Conservation (phyloP, 37 sponge, comb jelly and placozoan genomes). For the Ianthella basta region DNA sequence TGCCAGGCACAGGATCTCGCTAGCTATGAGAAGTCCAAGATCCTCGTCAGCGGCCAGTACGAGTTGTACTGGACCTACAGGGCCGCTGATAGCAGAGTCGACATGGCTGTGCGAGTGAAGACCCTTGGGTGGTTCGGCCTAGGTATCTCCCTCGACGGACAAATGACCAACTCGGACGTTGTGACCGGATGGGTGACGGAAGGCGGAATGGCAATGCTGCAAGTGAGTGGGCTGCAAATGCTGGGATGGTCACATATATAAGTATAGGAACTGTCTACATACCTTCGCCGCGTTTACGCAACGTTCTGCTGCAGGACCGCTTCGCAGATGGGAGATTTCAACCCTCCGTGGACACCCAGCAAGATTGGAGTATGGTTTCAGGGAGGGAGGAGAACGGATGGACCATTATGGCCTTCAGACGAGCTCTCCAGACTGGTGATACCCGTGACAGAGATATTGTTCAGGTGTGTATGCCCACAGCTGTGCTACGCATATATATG, state of each 20-base stretch:
- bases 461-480: too few relatives aligned
- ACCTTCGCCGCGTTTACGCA: too few relatives aligned
- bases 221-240: too few relatives aligned
- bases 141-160: too few relatives aligned
- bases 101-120: background rate
- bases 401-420: slow-evolving; percentile 14
- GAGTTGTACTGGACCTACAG: slow-evolving; percentile 14
- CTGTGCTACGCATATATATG: too few relatives aligned
- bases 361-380: background rate
- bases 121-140: background rate
- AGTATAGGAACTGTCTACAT: too few relatives aligned
- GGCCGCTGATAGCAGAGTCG: too few relatives aligned
- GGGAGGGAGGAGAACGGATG: slow-evolving; percentile 18
- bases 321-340: background rate
- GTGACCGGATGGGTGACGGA: too few relatives aligned
- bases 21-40: background rate
- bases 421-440: slow-evolving; percentile 13
- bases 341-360: too few relatives aligned
- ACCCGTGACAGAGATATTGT: background rate
- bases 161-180: too few relatives aligned
- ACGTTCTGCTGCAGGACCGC: background rate
- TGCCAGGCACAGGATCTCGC: background rate
- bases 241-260: too few relatives aligned
- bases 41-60: background rate
- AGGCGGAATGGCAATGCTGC: too few relatives aligned